Evolutionary conservation across 2,888 invertebrate genomes (phyloP).

Genomic region (Petrophora chlorosata): DNA sequence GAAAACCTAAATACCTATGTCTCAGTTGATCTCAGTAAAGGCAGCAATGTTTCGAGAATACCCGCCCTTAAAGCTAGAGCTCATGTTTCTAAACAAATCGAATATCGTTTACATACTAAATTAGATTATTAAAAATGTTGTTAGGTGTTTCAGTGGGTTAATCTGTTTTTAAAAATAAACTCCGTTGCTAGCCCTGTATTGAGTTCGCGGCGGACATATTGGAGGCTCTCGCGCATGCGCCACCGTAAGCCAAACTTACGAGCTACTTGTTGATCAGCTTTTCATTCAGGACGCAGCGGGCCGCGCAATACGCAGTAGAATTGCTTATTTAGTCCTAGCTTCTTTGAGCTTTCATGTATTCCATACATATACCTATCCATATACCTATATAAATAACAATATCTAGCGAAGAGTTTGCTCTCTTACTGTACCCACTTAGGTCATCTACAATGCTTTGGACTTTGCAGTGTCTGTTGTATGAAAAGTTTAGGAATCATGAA

Average conservation of each 20-base stretch:
- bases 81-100: not conserved
- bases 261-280: constrained; percentile 76
- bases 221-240: constrained; percentile 62
- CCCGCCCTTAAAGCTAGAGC: not conserved
- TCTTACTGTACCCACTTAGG: not conserved
- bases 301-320: constrained; percentile 69
- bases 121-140: not conserved
- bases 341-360: constrained; percentile 12
- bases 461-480: too few relatives aligned
- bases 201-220: constrained; percentile 51
- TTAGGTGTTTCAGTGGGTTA: not conserved
- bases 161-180: constrained; percentile 15
- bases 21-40: too few relatives aligned
- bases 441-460: not conserved
- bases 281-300: constrained; percentile 73
- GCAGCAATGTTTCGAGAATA: constrained; percentile 6
- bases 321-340: constrained; percentile 12
- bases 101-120: not conserved
- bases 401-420: too few relatives aligned
- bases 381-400: too few relatives aligned
- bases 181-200: constrained; percentile 18
- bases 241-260: constrained; percentile 40
- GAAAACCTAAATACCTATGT: too few relatives aligned
- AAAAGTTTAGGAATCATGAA: too few relatives aligned
- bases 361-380: not conserved